Evolutionary conservation across 2,888 invertebrate genomes (phyloP), one percentile per base, ranked within the genome.

Genomic region (Leucoma salicis): DNA sequence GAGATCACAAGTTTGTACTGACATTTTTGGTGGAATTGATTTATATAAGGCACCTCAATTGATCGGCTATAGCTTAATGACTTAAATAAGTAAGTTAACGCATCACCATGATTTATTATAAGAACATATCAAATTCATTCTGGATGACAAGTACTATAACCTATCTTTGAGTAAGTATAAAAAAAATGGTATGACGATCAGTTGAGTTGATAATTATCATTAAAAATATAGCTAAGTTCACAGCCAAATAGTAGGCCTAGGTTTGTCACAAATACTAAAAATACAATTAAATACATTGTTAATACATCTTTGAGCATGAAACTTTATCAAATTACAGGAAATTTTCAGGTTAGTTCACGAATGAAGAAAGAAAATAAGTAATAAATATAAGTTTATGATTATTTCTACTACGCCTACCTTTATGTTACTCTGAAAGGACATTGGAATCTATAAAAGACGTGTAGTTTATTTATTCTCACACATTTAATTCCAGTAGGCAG

Each of bases 1-100:
- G 86, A 86, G 86, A 86, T 86, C 86, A 81, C 67, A 58, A 53
- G 60, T 69, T 70, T 55, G 61, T 61, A 66, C 61, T 66, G 59
- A 53, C 16, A 46, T 54, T 51, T 50, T 63, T 57, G 49, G 49
- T 50, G 48, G 59, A 62, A 53, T 57, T 53, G 32, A 56, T 57
- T 63, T 53, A 57, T 11, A 11, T 50, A 62, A 58, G 60, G 56
- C 66, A 70, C 49, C 63, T 69, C 71, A 68, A 74, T 62, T 71
- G 66, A 72, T 63, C 64, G 49, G 54, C 64, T 48, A 43, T 50
- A 46, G 25, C 31, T 31, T 35, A 49, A 29, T 38, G 31, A 34
- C 27, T 33, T 31, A 35, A 41, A 35, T 47, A 29, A 48, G 44
- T 42, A 38, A 47, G 35, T 39, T 4, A 11, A 37, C 11, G 34